Conservation (phyloP, 2,113 vertebrate species). For the Jaculus jaculus region DNA sequence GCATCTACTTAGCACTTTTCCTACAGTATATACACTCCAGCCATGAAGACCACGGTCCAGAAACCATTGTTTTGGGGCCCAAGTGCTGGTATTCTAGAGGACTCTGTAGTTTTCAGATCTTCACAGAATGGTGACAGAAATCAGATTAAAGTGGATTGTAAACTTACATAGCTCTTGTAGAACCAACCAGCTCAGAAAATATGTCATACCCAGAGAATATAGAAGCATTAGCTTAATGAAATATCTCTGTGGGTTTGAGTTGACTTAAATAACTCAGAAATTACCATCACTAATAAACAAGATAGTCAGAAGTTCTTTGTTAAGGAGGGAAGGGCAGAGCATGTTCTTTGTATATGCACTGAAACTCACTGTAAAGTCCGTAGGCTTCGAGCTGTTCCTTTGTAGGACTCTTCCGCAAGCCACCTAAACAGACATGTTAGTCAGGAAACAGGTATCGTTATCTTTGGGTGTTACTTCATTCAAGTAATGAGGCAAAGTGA, state of each 20-base stretch:
- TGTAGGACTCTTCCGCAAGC: neutral
- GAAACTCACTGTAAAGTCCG: neutral
- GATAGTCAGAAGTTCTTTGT: neutral
- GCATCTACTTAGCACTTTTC: constrained; percentile 23
- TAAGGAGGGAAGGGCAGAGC: neutral
- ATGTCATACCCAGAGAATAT: neutral
- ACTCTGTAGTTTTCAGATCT: neutral
- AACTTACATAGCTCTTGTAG: neutral
- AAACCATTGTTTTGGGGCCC: too few species aligned
- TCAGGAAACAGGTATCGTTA: neutral
- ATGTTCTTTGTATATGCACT: neutral
- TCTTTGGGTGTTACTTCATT: neutral
- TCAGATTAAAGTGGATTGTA: constrained; percentile 5
- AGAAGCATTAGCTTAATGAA: neutral
- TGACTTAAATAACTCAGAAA: too few species aligned
- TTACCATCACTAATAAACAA: neutral
- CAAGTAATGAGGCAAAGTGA: neutral
- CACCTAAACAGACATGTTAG: neutral
- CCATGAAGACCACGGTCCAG: neutral
- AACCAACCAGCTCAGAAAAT: neutral
- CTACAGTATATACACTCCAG: neutral
- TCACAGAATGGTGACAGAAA: neutral
- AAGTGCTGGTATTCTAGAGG: neutral
- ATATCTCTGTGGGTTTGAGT: neutral
- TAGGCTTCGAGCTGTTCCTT: neutral